Conservation (phyloP, 2,113 vertebrate species). For the Castor canadensis region DNA sequence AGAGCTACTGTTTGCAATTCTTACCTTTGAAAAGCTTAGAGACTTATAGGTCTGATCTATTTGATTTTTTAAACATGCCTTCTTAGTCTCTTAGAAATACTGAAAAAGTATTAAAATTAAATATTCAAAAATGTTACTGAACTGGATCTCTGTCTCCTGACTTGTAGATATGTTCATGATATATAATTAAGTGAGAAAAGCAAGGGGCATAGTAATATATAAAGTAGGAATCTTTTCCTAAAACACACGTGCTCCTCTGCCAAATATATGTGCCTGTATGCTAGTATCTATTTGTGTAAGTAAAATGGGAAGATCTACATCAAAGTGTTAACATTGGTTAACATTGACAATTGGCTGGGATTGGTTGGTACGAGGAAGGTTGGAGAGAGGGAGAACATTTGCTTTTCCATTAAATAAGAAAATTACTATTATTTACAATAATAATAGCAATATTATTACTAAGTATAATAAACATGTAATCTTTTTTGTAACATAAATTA, state of each 20-base stretch:
- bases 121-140: not conserved
- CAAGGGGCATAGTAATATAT: not conserved
- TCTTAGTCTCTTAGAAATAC: not conserved
- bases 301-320: not conserved
- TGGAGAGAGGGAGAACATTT: not conserved
- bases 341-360: not conserved
- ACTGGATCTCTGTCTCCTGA: not conserved
- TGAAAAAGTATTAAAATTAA: not conserved
- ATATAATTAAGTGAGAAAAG: not conserved
- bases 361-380: not conserved
- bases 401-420: not conserved
- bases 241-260: not conserved
- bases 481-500: too few relatives aligned
- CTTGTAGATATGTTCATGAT: not conserved
- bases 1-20: not conserved
- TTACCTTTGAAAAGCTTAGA: not conserved
- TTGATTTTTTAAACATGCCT: slow-evolving; percentile 15
- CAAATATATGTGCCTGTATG: not conserved
- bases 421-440: not conserved
- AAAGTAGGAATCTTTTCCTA: not conserved
- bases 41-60: not conserved
- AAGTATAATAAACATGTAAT: not conserved
- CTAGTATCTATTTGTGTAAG: not conserved
- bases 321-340: not conserved
- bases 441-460: not conserved